Evolutionary conservation across 2,797 vertebrate species (phyloP).

Genomic region (Pristis pectinata): DNA sequence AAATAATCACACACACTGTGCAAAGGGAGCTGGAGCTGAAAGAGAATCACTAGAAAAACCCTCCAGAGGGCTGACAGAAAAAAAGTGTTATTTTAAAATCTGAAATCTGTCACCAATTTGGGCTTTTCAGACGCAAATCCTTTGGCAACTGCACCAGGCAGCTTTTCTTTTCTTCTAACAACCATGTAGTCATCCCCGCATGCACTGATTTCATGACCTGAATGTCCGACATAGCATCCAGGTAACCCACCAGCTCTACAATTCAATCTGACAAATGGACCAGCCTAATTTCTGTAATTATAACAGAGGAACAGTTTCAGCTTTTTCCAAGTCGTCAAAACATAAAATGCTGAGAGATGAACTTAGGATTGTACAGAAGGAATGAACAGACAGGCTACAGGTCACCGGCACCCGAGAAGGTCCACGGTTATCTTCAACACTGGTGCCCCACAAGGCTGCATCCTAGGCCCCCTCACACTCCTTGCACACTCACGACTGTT

Average conservation of each 20-base stretch:
- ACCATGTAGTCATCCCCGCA: not conserved
- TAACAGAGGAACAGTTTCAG: not conserved
- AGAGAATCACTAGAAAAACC: not conserved
- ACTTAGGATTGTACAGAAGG: too few relatives aligned
- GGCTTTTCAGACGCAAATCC: not conserved
- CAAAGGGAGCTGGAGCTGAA: not conserved
- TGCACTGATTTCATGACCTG: not conserved
- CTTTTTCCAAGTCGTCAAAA: conserved; percentile 23
- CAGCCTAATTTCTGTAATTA: conserved; percentile 21
- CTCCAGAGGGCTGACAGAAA: not conserved
- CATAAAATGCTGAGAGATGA: not conserved
- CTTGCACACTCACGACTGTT: too few relatives aligned
- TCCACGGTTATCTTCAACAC: too few relatives aligned
- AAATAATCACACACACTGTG: not conserved
- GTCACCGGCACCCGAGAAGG: too few relatives aligned
- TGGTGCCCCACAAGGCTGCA: too few relatives aligned
- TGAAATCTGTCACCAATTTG: not conserved
- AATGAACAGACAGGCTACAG: too few relatives aligned
- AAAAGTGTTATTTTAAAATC: not conserved
- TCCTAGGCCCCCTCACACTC: too few relatives aligned
- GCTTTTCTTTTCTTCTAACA: not conserved
- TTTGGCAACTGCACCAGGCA: not conserved
- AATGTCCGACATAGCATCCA: not conserved
- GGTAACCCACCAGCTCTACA: not conserved
- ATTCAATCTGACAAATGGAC: not conserved